These are phyloP conservation scores for Nymphalis urticae DNA, from an alignment of 2,888 invertebrate genomes.

Conservation along the genomic window DNA sequence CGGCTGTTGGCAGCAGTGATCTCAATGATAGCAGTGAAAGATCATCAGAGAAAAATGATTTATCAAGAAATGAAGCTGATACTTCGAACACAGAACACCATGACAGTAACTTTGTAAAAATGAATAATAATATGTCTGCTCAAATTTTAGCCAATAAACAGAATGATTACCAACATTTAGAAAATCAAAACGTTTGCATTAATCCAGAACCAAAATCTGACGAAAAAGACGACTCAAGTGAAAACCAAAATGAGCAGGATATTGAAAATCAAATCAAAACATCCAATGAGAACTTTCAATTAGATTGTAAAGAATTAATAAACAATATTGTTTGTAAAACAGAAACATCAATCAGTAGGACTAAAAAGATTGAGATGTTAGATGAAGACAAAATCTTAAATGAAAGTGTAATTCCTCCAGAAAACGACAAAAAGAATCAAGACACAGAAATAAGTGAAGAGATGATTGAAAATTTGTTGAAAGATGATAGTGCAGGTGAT, in stretches of 20 bases:
- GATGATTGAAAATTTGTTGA: slow-evolving; percentile 62
- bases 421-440: slow-evolving; percentile 47
- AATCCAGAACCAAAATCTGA: slow-evolving; percentile 9
- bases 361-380: slow-evolving; percentile 29
- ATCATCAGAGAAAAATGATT: slow-evolving; percentile 34
- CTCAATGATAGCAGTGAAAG: slow-evolving; percentile 75
- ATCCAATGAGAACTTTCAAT: slow-evolving; percentile 4
- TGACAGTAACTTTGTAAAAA: slow-evolving; percentile 17
- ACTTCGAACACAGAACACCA: slow-evolving; percentile 2
- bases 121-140: background rate
- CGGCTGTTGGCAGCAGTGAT: slow-evolving; percentile 69
- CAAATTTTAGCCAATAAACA: slow-evolving; percentile 15
- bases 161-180: slow-evolving; percentile 14
- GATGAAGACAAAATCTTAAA: slow-evolving; percentile 35
- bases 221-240: slow-evolving; percentile 16
- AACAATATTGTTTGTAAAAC: slow-evolving; percentile 17
- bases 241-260: slow-evolving; percentile 20
- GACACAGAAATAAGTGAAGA: slow-evolving; percentile 66
- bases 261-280: slow-evolving; percentile 20
- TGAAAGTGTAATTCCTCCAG: slow-evolving; percentile 21
- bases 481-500: slow-evolving; percentile 52
- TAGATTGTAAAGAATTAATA: slow-evolving; percentile 14
- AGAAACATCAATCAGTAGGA: slow-evolving; percentile 10
- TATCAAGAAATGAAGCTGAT: slow-evolving; percentile 18
- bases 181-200: slow-evolving; percentile 11